These are phyloP conservation scores for Sciurus niger DNA, from an alignment of 2,113 vertebrate genomes.

Conservation along the genomic window DNA sequence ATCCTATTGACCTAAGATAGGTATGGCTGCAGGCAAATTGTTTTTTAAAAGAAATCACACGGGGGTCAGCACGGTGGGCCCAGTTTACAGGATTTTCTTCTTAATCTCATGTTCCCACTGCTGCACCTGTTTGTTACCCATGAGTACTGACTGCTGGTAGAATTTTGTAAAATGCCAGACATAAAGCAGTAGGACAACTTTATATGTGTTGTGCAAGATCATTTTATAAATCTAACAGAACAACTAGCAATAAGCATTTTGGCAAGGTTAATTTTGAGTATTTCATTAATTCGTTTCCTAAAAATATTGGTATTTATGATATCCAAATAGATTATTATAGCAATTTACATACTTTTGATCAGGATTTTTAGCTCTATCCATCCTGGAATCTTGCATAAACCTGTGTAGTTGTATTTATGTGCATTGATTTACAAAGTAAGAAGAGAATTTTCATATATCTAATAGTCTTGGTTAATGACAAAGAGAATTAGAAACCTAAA, in stretches of 20 bases:
- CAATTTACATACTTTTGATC: not conserved
- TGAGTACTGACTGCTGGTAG: not conserved
- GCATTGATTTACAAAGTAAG: not conserved
- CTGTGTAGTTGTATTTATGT: not conserved
- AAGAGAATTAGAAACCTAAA: not conserved
- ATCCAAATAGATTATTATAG: not conserved
- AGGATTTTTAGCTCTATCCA: not conserved
- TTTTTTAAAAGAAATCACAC: no score
- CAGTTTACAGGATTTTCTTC: no score
- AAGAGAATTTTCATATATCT: not conserved
- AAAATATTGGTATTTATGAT: not conserved
- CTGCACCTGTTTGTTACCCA: no score
- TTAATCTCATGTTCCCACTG: no score
- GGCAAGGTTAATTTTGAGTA: not conserved
- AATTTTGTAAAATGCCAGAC: not conserved
- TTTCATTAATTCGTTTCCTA: conserved; percentile 24
- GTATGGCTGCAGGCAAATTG: no score
- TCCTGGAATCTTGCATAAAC: not conserved
- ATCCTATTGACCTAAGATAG: no score
- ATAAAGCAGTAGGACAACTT: not conserved
- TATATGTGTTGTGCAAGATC: not conserved
- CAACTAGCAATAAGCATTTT: not conserved
- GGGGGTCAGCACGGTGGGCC: no score
- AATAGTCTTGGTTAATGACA: not conserved
- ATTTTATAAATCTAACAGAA: not conserved